A percentile compares a stretch with the other conserved stretches of the same genome.
These are phyloP conservation scores for Desoria tigrina DNA, from an alignment of 2,888 invertebrate species.

Conservation along the genomic window DNA sequence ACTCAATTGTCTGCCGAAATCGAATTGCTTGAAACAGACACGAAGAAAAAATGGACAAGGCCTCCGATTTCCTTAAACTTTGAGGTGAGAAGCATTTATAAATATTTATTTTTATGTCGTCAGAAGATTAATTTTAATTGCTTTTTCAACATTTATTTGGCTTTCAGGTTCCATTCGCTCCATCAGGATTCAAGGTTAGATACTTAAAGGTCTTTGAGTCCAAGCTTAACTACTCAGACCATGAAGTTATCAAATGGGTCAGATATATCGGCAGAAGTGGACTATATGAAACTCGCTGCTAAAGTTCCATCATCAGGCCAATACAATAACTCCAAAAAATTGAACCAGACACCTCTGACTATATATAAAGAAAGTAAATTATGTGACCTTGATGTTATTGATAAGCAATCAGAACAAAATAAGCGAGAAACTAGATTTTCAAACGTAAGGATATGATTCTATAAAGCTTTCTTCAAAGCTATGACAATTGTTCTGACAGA, in stretches of 20 bases:
- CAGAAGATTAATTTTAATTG: no score
- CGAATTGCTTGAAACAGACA: conserved; percentile 95
- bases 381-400: no score
- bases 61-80: conserved; percentile 99
- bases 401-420: no score
- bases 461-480: no score
- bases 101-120: conserved; percentile 2
- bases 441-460: no score
- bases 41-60: conserved; percentile 99
- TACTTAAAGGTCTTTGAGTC: conserved; percentile 99
- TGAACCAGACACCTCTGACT: no score
- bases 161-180: conserved; percentile 90
- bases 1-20: conserved; percentile 99
- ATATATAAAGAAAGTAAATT: no score
- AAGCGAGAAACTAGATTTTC: no score
- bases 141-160: no score
- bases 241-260: conserved; percentile 99
- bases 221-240: conserved; percentile 99
- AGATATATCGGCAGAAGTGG: conserved; percentile 99
- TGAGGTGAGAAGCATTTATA: conserved; percentile 64
- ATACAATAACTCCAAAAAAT: no score
- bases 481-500: no score
- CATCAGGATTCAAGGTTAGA: conserved; percentile 98
- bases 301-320: conserved; percentile 55
- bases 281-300: conserved; percentile 98